A percentile compares a stretch with the other conserved stretches of the same genome.
Evolutionary conservation across 1,140 invertebrate species (phyloP).

Genomic region (Pogonus chalceus): DNA sequence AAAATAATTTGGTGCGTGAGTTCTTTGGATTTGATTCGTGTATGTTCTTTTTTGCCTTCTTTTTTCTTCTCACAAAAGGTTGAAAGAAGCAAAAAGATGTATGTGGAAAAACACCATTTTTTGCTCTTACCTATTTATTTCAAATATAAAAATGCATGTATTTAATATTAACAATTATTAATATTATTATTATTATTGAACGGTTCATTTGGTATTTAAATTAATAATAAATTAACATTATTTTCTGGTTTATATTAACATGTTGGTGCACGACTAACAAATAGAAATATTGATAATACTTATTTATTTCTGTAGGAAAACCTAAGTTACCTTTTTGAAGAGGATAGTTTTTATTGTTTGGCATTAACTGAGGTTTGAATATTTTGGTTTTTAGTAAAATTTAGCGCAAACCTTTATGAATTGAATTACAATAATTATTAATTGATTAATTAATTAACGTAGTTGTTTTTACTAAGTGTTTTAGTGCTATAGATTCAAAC

Average conservation of each 20-base stretch:
- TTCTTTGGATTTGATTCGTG: conserved; percentile 11
- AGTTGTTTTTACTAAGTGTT: no score
- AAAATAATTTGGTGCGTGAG: no score
- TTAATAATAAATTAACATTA: neutral
- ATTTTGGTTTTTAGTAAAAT: no score
- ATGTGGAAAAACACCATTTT: no score
- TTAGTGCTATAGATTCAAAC: no score
- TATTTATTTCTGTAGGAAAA: neutral
- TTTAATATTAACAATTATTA: conserved; percentile 11
- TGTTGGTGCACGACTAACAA: neutral
- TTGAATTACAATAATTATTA: no score
- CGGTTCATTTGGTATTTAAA: conserved; percentile 12
- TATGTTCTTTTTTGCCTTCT: conserved; percentile 30
- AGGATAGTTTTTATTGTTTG: neutral
- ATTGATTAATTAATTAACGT: no score
- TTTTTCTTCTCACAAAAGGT: no score
- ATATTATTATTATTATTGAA: neutral
- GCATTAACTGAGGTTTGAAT: neutral
- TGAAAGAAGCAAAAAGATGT: no score
- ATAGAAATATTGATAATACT: neutral
- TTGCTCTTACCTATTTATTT: conserved; percentile 3
- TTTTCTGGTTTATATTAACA: neutral
- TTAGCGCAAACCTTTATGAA: no score
- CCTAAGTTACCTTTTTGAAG: neutral
- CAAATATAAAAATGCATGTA: no score